Percentiles rank a stretch among this genome's conserved stretches.
phyloP scores from a whole-genome alignment of 92 coral and sea anemone species.

The Phenganax marumi region DNA sequence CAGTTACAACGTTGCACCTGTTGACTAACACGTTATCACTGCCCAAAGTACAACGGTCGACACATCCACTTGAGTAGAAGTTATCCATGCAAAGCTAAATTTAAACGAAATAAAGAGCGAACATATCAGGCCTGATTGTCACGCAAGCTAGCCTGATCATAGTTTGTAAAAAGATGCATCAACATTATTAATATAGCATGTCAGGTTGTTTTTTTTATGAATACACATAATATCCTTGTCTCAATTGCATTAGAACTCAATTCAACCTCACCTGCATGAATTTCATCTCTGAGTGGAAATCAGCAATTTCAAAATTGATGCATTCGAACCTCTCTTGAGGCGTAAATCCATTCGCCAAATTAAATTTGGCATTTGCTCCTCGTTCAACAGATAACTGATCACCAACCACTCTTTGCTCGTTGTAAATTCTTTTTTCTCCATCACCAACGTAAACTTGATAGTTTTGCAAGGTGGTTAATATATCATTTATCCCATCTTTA shows the following conservation, averaged over 20 bases:
- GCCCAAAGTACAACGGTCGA: slow-evolving; percentile 20
- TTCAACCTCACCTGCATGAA: slow-evolving; percentile 10
- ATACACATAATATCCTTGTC: too few species aligned
- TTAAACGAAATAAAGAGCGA: background rate
- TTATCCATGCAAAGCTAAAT: slow-evolving; percentile 37
- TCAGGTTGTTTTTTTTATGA: too few species aligned
- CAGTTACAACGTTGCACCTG: slow-evolving; percentile 17
- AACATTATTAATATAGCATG: too few species aligned
- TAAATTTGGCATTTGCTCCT: slow-evolving; percentile 18
- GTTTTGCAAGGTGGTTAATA: background rate
- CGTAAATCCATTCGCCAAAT: slow-evolving; percentile 21
- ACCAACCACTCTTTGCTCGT: slow-evolving; percentile 15
- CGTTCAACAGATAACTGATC: slow-evolving; percentile 34
- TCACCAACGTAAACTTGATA: slow-evolving; percentile 17
- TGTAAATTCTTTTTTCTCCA: slow-evolving; percentile 8
- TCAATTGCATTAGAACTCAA: background rate
- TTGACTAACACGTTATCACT: slow-evolving; percentile 14
- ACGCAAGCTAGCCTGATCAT: too few species aligned
- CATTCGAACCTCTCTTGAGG: slow-evolving; percentile 9
- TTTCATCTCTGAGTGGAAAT: slow-evolving; percentile 28
- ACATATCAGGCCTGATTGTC: too few species aligned
- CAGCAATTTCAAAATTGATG: slow-evolving; percentile 28
- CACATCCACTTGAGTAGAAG: slow-evolving; percentile 13
- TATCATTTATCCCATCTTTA: slow-evolving; percentile 4
- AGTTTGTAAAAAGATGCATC: too few species aligned